Evolutionary conservation across 2,113 vertebrate genomes (phyloP).

Genomic region (Eira barbara): DNA sequence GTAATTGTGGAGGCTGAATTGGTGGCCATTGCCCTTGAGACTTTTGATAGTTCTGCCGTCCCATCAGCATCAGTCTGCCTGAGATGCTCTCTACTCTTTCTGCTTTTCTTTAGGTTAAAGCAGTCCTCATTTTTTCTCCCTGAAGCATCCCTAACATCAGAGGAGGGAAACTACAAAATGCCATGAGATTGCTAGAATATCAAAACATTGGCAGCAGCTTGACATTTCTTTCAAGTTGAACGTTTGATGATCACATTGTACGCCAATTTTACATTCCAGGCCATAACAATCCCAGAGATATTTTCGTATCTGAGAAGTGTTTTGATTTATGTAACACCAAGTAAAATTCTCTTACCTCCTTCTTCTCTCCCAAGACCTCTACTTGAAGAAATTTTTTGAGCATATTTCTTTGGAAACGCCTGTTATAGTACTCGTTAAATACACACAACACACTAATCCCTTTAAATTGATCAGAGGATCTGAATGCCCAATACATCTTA

Average conservation of each 20-base stretch:
- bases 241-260: not conserved
- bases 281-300: not conserved
- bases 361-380: not conserved
- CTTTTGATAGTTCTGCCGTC: not conserved
- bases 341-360: not conserved
- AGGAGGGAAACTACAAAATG: not conserved
- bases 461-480: not conserved
- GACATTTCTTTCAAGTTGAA: constrained; percentile 28
- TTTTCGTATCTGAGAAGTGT: not conserved
- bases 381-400: not conserved
- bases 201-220: not conserved
- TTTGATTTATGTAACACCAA: not conserved
- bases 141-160: not conserved
- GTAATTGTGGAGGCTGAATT: not conserved
- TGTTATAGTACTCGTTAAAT: not conserved
- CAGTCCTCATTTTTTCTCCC: not conserved
- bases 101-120: not conserved
- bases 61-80: not conserved
- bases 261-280: not conserved
- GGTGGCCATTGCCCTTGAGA: not conserved
- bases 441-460: not conserved
- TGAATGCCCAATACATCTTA: not conserved
- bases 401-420: not conserved
- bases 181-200: not conserved
- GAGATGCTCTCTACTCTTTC: not conserved